Conservation (phyloP, 2,797 vertebrate species). For the Notolepis coatsorum region DNA sequence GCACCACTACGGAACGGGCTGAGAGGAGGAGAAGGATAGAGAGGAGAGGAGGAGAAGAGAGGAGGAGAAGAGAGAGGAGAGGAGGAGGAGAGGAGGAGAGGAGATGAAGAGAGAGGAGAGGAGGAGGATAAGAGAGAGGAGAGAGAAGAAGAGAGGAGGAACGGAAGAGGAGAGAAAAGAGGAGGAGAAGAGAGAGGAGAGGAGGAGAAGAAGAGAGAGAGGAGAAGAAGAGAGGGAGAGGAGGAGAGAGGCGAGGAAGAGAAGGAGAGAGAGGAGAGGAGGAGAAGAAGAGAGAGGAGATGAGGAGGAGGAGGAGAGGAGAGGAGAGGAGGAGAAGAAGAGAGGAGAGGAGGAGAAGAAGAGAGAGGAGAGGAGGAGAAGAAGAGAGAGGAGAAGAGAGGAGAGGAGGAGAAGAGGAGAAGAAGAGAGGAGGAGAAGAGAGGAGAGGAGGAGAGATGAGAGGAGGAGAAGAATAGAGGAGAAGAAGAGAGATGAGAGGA, state of each 20-base stretch:
- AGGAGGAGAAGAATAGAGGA: background rate
- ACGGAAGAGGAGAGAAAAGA: background rate
- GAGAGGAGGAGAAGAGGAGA: background rate
- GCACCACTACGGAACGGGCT: constrained; percentile 86
- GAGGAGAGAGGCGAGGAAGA: too few species aligned
- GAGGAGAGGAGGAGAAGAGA: too few species aligned
- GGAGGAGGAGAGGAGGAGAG: background rate
- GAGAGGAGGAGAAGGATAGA: background rate
- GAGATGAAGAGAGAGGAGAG: background rate
- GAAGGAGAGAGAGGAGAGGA: too few species aligned
- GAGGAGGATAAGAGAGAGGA: background rate
- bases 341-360: background rate
- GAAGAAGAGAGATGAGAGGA: background rate
- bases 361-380: background rate
- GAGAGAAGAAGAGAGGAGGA: background rate
- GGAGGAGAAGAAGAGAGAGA: background rate
- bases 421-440: background rate
- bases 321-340: background rate
- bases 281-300: background rate
- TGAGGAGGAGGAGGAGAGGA: background rate
- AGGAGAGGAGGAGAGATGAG: background rate
- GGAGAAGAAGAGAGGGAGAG: too few species aligned
- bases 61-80: too few species aligned
- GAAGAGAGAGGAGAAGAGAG: too few species aligned
- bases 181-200: too few species aligned